phyloP scores from a whole-genome alignment of 2,113 vertebrate species.

The Oryzias celebensis region DNA sequence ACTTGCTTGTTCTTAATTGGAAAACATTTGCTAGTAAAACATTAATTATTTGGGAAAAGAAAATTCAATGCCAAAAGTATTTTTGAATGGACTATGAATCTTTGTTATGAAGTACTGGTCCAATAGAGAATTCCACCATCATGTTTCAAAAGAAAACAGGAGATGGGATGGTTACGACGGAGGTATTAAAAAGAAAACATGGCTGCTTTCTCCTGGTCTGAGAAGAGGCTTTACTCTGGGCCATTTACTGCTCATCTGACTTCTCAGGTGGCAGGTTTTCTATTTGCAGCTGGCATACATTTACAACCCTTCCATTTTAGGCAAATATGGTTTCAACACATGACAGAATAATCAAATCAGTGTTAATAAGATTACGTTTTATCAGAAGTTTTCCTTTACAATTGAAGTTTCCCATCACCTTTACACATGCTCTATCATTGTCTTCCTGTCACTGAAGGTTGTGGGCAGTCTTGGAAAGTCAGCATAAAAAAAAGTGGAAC shows the following conservation, averaged over 20 bases:
- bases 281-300: not conserved
- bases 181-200: constrained; percentile 13
- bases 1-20: too few species aligned
- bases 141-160: too few species aligned
- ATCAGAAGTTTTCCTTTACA: not conserved
- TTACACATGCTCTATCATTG: constrained; percentile 22
- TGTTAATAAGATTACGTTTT: not conserved
- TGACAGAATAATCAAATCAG: not conserved
- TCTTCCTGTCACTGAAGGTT: constrained; percentile 36
- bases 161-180: not conserved
- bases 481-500: constrained; percentile 75
- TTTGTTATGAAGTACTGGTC: too few species aligned
- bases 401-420: not conserved
- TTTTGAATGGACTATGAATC: too few species aligned
- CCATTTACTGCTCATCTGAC: constrained; percentile 36
- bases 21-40: too few species aligned
- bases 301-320: not conserved
- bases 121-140: too few species aligned
- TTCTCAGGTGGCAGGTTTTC: constrained; percentile 7
- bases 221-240: constrained; percentile 28
- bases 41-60: too few species aligned
- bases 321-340: not conserved
- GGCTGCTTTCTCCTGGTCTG: constrained; percentile 8
- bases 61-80: too few species aligned
- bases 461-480: constrained; percentile 67